phyloP scores from a whole-genome alignment of 2,888 invertebrate genomes.

The Coleophora deauratella region DNA sequence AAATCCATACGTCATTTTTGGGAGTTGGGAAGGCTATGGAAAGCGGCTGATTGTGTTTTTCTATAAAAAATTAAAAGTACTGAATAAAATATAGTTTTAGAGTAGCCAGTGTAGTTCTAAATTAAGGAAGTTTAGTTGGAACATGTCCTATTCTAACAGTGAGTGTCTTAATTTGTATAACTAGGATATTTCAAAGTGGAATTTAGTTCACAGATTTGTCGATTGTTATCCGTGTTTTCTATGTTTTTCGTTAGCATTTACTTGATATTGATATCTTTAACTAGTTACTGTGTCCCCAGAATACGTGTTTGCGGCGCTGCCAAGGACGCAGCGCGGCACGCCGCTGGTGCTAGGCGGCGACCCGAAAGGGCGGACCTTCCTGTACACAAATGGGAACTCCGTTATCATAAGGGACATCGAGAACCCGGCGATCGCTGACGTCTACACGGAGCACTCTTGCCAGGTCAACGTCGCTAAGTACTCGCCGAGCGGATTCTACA shows the following conservation, averaged over 20 bases:
- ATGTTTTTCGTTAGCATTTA: neutral
- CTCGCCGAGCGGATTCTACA: conserved; percentile 98
- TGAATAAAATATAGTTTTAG: conserved; percentile 36
- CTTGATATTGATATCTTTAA: conserved; percentile 1
- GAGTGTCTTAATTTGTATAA: conserved; percentile 34
- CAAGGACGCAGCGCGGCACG: conserved; percentile 94
- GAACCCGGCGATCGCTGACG: conserved; percentile 94
- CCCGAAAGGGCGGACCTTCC: conserved; percentile 96
- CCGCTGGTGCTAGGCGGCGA: conserved; percentile 96
- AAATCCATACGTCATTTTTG: conserved; percentile 56
- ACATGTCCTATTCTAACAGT: conserved; percentile 69
- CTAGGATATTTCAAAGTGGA: conserved; percentile 4
- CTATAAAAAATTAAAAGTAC: conserved; percentile 52
- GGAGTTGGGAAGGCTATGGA: conserved; percentile 44
- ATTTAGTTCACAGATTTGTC: neutral
- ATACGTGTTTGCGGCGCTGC: conserved; percentile 93
- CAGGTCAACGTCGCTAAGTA: conserved; percentile 98
- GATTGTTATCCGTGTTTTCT: neutral
- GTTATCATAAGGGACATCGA: conserved; percentile 98
- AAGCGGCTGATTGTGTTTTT: conserved; percentile 66
- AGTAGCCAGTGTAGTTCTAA: conserved; percentile 35
- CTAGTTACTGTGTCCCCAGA: conserved; percentile 66
- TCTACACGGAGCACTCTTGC: conserved; percentile 98
- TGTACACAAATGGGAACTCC: conserved; percentile 98
- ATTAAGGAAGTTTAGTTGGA: conserved; percentile 40